phyloP scores from a whole-genome alignment of 1,140 invertebrate genomes.

The Drosophila pruinosa region DNA sequence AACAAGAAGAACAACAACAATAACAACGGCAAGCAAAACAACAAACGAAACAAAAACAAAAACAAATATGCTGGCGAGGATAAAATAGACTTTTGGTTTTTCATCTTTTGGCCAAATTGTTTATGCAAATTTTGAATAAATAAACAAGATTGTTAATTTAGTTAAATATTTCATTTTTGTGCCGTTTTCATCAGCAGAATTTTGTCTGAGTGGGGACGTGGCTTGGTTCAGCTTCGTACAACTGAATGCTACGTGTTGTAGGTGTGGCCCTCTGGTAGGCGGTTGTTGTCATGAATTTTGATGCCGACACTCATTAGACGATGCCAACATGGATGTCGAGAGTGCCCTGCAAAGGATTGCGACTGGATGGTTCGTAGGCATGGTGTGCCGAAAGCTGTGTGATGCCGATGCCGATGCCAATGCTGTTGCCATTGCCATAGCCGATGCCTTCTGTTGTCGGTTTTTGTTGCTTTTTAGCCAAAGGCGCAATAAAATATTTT shows the following conservation, averaged over 20 bases:
- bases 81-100: constrained; percentile 79
- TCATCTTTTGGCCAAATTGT: constrained; percentile 80
- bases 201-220: constrained; percentile 14
- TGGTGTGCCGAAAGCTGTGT: background rate
- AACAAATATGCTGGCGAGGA: constrained; percentile 40
- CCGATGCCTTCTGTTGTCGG: constrained; percentile 45
- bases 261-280: constrained; percentile 48
- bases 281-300: constrained; percentile 73
- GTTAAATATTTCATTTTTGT: constrained; percentile 82
- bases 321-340: constrained; percentile 44
- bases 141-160: constrained; percentile 82
- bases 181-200: constrained; percentile 75
- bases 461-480: constrained; percentile 45
- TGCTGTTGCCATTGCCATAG: constrained; percentile 7
- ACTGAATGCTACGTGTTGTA: constrained; percentile 56
- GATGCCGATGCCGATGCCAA: constrained; percentile 3
- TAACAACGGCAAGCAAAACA: background rate
- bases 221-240: background rate
- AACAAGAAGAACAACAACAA: constrained; percentile 5
- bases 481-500: constrained; percentile 73
- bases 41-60: background rate
- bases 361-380: background rate
- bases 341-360: constrained; percentile 61
- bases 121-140: constrained; percentile 82
- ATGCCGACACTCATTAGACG: constrained; percentile 75